These are phyloP conservation scores for Pangasius macronema DNA, from an alignment of 2,797 vertebrate species.

Conservation along the genomic window DNA sequence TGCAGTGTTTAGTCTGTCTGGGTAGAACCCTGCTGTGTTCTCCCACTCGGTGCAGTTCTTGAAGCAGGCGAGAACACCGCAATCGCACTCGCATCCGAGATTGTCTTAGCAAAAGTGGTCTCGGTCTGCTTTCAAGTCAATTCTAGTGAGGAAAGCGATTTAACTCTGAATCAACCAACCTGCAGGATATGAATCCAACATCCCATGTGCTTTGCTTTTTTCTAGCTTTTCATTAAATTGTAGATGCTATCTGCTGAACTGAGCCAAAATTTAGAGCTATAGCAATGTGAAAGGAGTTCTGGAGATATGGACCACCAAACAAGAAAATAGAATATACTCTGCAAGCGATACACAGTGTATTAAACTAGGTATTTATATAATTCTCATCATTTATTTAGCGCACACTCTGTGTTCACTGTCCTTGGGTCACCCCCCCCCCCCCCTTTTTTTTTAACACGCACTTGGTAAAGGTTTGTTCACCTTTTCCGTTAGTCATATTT, in stretches of 20 bases:
- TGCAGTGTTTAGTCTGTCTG: neutral
- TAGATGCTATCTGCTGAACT: neutral
- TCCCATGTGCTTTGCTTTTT: neutral
- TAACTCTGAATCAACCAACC: neutral
- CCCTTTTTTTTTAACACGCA: too few species aligned
- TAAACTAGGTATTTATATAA: neutral
- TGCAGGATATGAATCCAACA: neutral
- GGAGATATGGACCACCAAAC: neutral
- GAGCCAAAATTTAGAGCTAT: neutral
- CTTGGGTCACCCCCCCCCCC: neutral
- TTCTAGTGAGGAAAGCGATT: neutral
- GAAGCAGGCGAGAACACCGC: neutral
- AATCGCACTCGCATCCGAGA: neutral
- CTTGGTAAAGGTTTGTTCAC: neutral
- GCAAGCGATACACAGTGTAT: neutral
- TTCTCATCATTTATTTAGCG: neutral
- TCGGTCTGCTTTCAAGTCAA: neutral
- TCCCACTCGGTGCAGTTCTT: neutral
- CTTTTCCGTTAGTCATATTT: neutral
- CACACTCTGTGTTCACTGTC: neutral
- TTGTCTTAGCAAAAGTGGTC: neutral
- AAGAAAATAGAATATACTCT: neutral
- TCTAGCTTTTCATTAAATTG: too few species aligned
- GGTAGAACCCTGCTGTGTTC: neutral
- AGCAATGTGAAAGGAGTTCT: neutral